phyloP scores from a whole-genome alignment of 2,797 vertebrate genomes.

The Squalus acanthias region DNA sequence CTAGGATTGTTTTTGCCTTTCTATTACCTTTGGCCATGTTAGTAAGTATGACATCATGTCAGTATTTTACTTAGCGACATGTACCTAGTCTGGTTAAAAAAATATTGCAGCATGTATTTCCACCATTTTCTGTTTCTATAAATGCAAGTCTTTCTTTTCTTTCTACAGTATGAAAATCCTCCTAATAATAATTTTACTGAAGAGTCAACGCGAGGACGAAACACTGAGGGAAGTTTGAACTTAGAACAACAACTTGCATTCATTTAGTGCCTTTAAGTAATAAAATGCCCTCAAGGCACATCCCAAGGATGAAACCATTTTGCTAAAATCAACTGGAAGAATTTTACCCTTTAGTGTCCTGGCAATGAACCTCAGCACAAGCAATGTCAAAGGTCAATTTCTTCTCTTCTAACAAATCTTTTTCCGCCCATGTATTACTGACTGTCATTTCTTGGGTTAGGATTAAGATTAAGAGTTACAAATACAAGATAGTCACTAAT shows the following conservation, averaged over 20 bases:
- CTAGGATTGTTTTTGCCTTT: no score
- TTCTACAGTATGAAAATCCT: neutral
- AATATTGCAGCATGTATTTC: no score
- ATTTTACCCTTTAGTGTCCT: neutral
- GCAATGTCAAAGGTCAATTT: neutral
- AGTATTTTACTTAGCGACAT: no score
- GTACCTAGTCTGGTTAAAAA: neutral
- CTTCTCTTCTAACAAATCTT: neutral
- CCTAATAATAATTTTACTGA: neutral
- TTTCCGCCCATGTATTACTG: neutral
- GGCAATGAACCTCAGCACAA: neutral
- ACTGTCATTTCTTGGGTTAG: neutral
- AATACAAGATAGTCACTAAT: no score
- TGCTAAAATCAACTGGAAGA: neutral
- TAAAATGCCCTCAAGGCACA: no score
- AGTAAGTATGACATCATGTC: no score
- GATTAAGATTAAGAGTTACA: neutral
- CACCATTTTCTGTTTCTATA: neutral
- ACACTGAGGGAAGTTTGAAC: no score
- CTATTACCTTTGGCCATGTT: neutral
- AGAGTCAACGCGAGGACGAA: no score
- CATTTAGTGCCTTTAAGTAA: no score
- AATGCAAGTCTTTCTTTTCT: no score
- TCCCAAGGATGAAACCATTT: no score
- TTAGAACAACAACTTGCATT: no score